Percentiles rank a stretch among this genome's conserved stretches.
These are phyloP conservation scores for Xenus cinereus DNA, from an alignment of 2,113 vertebrate species.

Conservation along the genomic window DNA sequence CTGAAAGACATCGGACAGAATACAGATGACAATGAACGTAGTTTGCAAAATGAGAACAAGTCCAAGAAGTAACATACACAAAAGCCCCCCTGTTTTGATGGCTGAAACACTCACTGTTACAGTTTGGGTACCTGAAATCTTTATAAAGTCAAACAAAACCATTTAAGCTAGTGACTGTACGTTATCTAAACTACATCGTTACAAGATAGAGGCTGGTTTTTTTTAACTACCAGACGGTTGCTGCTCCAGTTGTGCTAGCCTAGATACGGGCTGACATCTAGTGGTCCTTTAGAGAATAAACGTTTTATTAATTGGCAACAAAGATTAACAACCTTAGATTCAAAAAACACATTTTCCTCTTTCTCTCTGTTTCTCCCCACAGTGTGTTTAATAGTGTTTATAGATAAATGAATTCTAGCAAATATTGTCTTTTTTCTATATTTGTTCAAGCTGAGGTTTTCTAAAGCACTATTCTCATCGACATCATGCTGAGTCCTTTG, in stretches of 20 bases:
- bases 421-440: neutral
- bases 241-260: neutral
- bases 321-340: neutral
- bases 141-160: neutral
- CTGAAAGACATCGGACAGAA: neutral
- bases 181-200: neutral
- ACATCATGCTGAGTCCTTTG: neutral
- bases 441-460: slow-evolving; percentile 2
- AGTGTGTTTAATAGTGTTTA: neutral
- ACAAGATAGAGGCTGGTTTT: neutral
- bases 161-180: neutral
- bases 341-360: neutral
- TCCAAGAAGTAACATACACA: neutral
- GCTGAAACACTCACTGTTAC: neutral
- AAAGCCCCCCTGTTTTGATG: neutral
- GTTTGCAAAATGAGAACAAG: neutral
- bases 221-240: slow-evolving; percentile 69
- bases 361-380: neutral
- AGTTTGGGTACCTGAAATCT: neutral
- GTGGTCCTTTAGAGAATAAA: slow-evolving; percentile 28
- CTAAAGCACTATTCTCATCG: neutral
- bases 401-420: neutral
- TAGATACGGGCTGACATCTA: slow-evolving; percentile 70
- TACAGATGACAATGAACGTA: neutral
- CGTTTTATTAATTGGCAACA: neutral